These are phyloP conservation scores for Pangasianodon hypophthalmus DNA, from an alignment of 2,113 vertebrate species.

Conservation along the genomic window DNA sequence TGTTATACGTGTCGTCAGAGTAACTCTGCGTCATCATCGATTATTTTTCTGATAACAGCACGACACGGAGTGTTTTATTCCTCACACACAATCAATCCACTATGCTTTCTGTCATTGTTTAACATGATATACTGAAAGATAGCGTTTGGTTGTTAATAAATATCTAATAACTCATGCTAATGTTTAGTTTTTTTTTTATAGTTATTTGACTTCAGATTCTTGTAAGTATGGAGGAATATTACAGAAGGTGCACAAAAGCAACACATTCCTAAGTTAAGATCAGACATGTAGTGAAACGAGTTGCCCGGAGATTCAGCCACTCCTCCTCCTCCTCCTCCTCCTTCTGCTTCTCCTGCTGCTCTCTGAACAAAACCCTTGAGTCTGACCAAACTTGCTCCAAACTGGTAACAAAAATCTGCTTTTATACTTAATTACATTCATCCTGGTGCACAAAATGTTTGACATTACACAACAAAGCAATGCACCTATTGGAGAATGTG, in stretches of 20 bases:
- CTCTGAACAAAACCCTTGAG: neutral
- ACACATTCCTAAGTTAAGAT: slow-evolving; percentile 66
- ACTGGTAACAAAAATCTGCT: neutral
- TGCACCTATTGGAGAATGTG: neutral
- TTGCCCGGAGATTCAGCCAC: slow-evolving; percentile 17
- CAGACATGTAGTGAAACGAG: slow-evolving; percentile 47
- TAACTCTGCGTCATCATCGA: neutral
- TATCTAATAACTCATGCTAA: neutral
- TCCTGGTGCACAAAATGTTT: neutral
- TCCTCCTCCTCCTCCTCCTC: neutral
- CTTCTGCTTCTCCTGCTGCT: neutral
- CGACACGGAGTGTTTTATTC: neutral
- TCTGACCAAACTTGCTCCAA: neutral
- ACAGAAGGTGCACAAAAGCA: slow-evolving; percentile 3
- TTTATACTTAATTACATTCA: neutral
- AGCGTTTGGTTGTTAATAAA: neutral
- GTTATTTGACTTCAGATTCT: neutral
- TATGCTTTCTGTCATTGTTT: neutral
- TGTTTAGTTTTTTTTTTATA: neutral
- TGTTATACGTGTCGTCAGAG: neutral
- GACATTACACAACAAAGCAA: neutral
- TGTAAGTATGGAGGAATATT: neutral
- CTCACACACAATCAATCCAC: no score
- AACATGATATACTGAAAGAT: neutral
- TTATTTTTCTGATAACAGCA: neutral